A percentile compares a stretch with the other conserved stretches of the same genome.
phyloP scores from a whole-genome alignment of 2,797 vertebrate species.

The Sphaeramia orbicularis region DNA sequence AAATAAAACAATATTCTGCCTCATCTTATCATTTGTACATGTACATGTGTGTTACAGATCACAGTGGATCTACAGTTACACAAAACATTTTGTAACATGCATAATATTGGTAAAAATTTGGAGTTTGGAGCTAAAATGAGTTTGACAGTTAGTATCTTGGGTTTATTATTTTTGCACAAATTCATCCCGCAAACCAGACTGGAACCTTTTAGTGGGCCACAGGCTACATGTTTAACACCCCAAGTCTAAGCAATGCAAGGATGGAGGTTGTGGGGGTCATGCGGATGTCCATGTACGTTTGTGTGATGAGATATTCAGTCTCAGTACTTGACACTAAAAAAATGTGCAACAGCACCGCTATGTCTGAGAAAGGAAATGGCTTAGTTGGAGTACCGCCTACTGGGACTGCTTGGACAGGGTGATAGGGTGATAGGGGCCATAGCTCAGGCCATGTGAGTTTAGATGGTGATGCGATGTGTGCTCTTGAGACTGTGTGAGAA shows the following conservation, averaged over 20 bases:
- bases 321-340: constrained; percentile 36
- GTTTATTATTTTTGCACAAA: no score
- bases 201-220: no score
- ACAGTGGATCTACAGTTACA: no score
- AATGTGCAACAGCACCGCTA: constrained; percentile 46
- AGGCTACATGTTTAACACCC: no score
- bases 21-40: no score
- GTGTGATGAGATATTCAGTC: constrained; percentile 49
- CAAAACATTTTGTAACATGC: no score
- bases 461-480: constrained; percentile 71
- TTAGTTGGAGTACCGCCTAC: constrained; percentile 19
- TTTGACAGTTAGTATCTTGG: no score
- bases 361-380: constrained; percentile 38
- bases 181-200: no score
- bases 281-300: constrained; percentile 56
- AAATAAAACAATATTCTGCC: no score
- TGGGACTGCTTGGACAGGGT: constrained; percentile 34
- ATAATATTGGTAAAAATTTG: no score
- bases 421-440: constrained; percentile 39
- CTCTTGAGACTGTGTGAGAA: constrained; percentile 78
- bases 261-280: constrained; percentile 17
- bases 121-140: no score
- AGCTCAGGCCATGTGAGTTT: constrained; percentile 42
- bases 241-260: constrained; percentile 7
- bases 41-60: no score